These are phyloP conservation scores for Drosophila prostipennis DNA, from an alignment of 2,888 invertebrate genomes.

Conservation along the genomic window DNA sequence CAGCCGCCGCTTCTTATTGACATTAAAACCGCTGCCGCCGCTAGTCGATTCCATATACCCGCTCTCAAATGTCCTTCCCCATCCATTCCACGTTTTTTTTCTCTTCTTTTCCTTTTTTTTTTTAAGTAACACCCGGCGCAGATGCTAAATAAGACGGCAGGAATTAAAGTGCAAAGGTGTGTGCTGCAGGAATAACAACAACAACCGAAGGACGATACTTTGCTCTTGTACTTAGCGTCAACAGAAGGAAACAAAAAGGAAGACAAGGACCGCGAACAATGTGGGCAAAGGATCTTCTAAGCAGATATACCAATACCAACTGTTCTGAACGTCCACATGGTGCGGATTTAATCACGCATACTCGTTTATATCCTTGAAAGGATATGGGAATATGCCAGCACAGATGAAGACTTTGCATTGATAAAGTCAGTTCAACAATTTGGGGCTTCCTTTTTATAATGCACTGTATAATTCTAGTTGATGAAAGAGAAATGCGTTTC, in stretches of 20 bases:
- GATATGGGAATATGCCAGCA: not conserved
- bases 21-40: conserved; percentile 48
- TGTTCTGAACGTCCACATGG: conserved; percentile 26
- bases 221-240: conserved; percentile 28
- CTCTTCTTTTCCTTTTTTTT: conserved; percentile 8
- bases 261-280: conserved; percentile 8
- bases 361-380: not conserved
- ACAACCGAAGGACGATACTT: conserved; percentile 29
- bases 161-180: conserved; percentile 70
- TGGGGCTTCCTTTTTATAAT: no score
- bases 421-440: no score
- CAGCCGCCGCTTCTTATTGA: conserved; percentile 63
- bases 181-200: conserved; percentile 46
- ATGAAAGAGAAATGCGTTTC: not conserved
- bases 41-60: conserved; percentile 7
- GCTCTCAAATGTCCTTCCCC: conserved; percentile 6
- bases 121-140: conserved; percentile 74
- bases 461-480: no score
- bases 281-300: conserved; percentile 17
- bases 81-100: not conserved
- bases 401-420: no score
- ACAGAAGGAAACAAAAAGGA: not conserved
- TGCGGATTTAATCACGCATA: conserved; percentile 9
- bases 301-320: conserved; percentile 32
- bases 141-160: conserved; percentile 75